These are phyloP conservation scores for Incurvaria masculella DNA, from an alignment of 2,888 invertebrate genomes.

Conservation along the genomic window DNA sequence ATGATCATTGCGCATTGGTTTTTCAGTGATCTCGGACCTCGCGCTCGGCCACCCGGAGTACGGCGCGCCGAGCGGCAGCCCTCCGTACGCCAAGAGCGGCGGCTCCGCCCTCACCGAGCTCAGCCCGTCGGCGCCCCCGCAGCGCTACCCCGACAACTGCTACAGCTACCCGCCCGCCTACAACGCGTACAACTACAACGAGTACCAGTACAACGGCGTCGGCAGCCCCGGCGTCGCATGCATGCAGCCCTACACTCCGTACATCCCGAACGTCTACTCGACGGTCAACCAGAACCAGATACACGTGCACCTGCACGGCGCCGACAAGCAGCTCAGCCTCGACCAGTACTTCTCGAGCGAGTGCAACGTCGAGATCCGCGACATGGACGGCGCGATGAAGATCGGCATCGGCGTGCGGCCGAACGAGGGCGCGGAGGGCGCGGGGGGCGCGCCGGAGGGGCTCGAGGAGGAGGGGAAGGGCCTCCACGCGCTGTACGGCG, in stretches of 20 bases:
- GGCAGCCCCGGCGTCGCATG: conserved; percentile 44
- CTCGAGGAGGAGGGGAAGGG: conserved; percentile 54
- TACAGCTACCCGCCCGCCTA: conserved; percentile 56
- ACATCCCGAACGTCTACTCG: conserved; percentile 73
- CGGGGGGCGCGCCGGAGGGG: conserved; percentile 47
- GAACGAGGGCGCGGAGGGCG: conserved; percentile 28
- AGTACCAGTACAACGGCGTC: conserved; percentile 67
- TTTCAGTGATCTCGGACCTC: conserved; percentile 58
- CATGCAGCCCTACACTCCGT: conserved; percentile 55
- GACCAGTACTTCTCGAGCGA: conserved; percentile 62
- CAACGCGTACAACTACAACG: conserved; percentile 67
- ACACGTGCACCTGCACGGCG: conserved; percentile 73
- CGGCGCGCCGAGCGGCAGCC: conserved; percentile 33
- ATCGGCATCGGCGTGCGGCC: conserved; percentile 41
- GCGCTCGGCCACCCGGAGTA: conserved; percentile 44
- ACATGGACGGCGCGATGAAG: conserved; percentile 55
- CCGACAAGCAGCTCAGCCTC: conserved; percentile 61
- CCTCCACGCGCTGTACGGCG: conserved; percentile 37
- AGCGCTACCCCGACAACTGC: conserved; percentile 52
- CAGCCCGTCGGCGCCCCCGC: conserved; percentile 30
- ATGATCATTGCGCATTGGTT: no score
- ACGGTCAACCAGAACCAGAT: conserved; percentile 87
- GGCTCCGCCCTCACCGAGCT: conserved; percentile 44
- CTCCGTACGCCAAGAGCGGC: conserved; percentile 38
- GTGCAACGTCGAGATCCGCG: conserved; percentile 55